These are phyloP conservation scores for Turritopsis dohrnii DNA, from an alignment of 30 jellyfish, hydroid and myxozoan genomes.

Conservation along the genomic window DNA sequence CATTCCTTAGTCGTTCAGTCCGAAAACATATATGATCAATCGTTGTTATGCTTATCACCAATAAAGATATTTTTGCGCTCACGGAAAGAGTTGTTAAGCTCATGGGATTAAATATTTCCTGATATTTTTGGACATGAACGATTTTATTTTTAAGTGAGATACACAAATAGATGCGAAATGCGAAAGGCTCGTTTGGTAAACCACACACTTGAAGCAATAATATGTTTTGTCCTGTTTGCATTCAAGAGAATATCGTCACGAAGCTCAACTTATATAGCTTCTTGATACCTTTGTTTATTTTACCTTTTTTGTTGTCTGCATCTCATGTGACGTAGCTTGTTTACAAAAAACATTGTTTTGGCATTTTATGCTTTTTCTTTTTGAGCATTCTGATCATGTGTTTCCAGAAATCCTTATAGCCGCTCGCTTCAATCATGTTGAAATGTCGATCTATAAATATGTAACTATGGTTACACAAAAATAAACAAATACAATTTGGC, in stretches of 20 bases:
- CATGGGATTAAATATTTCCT: background rate
- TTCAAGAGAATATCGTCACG: background rate
- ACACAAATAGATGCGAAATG: no score
- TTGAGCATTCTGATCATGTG: background rate
- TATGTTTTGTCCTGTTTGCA: background rate
- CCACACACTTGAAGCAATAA: background rate
- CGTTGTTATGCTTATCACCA: background rate
- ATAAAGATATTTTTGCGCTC: background rate
- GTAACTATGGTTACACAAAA: background rate
- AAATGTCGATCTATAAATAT: background rate
- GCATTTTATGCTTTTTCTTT: background rate
- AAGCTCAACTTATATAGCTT: background rate
- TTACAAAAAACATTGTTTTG: background rate
- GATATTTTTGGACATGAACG: background rate
- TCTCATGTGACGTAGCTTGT: background rate
- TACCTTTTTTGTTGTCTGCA: background rate
- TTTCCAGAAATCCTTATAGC: background rate
- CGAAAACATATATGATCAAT: background rate
- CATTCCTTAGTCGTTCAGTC: background rate
- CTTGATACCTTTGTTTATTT: background rate
- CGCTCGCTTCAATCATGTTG: background rate
- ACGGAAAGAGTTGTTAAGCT: background rate
- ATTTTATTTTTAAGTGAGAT: background rate
- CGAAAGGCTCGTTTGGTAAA: background rate
- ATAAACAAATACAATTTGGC: background rate